Evolutionary conservation across 92 coral and sea anemone species (phyloP).

Genomic region (Paragorgia papillata): DNA sequence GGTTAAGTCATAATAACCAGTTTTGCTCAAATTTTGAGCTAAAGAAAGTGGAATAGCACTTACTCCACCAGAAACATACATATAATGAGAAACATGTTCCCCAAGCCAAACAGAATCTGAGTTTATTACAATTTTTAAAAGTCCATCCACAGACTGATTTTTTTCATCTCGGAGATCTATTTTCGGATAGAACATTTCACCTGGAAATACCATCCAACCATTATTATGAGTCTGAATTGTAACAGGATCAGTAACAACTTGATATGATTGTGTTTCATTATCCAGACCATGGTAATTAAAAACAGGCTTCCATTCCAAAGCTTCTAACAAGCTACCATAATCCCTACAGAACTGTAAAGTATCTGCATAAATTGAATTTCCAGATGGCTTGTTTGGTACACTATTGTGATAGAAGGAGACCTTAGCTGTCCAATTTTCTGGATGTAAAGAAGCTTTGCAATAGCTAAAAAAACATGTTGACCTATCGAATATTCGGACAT

Average conservation of each 20-base stretch:
- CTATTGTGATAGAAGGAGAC: slow-evolving; percentile 46
- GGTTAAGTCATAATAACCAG: slow-evolving; percentile 20
- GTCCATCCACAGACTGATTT: slow-evolving; percentile 45
- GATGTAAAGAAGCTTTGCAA: background rate
- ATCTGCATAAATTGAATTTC: slow-evolving; percentile 58
- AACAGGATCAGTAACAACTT: slow-evolving; percentile 66
- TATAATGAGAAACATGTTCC: slow-evolving; percentile 12
- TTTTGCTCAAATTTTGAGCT: background rate
- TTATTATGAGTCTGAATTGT: slow-evolving; percentile 5
- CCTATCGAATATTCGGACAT: slow-evolving; percentile 40
- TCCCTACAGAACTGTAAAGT: slow-evolving; percentile 56
- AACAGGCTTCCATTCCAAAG: slow-evolving; percentile 49
- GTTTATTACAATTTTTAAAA: slow-evolving; percentile 20
- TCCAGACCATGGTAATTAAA: background rate
- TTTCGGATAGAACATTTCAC: slow-evolving; percentile 46
- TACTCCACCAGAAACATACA: slow-evolving; percentile 8
- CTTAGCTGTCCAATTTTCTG: slow-evolving; percentile 47
- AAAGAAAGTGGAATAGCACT: slow-evolving; percentile 11
- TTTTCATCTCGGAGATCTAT: slow-evolving; percentile 55
- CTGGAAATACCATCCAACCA: slow-evolving; percentile 53
- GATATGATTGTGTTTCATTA: background rate
- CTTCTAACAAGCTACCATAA: slow-evolving; percentile 18
- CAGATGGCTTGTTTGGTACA: slow-evolving; percentile 27
- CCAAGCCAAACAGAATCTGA: slow-evolving; percentile 16
- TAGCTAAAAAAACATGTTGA: slow-evolving; percentile 56